Evolutionary conservation across 1,140 invertebrate species (phyloP).

Genomic region (Nixonia krombeini): DNA sequence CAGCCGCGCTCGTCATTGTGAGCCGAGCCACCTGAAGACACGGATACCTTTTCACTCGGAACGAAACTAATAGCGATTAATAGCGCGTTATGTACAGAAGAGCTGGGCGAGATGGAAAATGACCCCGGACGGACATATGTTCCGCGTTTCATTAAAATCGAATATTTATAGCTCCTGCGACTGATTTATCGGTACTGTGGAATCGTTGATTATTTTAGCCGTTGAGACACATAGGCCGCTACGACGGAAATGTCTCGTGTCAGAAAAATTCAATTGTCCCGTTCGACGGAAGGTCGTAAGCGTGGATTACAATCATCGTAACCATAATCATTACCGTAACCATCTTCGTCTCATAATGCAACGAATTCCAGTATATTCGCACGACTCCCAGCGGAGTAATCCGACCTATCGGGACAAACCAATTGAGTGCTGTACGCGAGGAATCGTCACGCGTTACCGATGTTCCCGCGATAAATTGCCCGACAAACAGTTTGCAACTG

Average conservation of each 20-base stretch:
- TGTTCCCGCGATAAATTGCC: slow-evolving; percentile 24
- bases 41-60: slow-evolving; percentile 6
- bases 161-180: too few relatives aligned
- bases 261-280: slow-evolving; percentile 25
- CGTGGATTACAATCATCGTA: slow-evolving; percentile 35
- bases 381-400: slow-evolving; percentile 24
- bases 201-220: too few relatives aligned
- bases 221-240: background rate
- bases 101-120: background rate
- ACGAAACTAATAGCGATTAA: slow-evolving; percentile 31
- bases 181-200: too few relatives aligned
- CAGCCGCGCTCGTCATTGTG: too few relatives aligned
- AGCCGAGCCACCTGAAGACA: slow-evolving; percentile 40
- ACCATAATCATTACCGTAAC: slow-evolving; percentile 34
- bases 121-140: slow-evolving; percentile 28
- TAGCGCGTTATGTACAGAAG: slow-evolving; percentile 13
- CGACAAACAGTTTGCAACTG: slow-evolving; percentile 17
- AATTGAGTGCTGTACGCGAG: slow-evolving; percentile 23
- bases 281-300: slow-evolving; percentile 17
- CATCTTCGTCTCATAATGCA: slow-evolving; percentile 39
- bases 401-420: slow-evolving; percentile 24
- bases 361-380: slow-evolving; percentile 39
- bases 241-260: too few relatives aligned
- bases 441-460: slow-evolving; percentile 32
- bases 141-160: too few relatives aligned